Percentiles rank a stretch among this genome's conserved stretches.
Conservation (phyloP, 2,888 invertebrate genomes). For the Eremobia ochroleuca region DNA sequence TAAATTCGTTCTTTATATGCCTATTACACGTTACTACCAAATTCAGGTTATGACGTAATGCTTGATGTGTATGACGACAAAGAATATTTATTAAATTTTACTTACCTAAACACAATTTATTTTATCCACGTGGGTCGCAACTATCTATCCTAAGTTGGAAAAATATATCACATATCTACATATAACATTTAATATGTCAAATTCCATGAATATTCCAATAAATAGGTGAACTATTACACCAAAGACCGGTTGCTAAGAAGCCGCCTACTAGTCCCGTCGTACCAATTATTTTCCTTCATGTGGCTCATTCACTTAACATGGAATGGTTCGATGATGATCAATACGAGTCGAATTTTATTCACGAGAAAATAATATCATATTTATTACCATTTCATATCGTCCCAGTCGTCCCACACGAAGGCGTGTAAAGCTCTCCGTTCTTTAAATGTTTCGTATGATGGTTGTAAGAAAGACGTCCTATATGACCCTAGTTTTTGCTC, state of each 20-base stretch:
- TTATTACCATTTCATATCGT: slow-evolving; percentile 18
- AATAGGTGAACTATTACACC: slow-evolving; percentile 6
- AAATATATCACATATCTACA: not conserved
- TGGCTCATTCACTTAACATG: slow-evolving; percentile 18
- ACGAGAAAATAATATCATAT: slow-evolving; percentile 29
- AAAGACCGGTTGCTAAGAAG: slow-evolving; percentile 28
- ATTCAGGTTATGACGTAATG: slow-evolving; percentile 16
- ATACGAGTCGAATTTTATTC: slow-evolving; percentile 31
- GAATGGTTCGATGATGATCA: slow-evolving; percentile 27
- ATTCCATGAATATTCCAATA: slow-evolving; percentile 2
- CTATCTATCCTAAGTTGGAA: not conserved
- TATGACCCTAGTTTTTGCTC: slow-evolving; percentile 1
- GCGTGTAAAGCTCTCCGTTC: slow-evolving; percentile 19
- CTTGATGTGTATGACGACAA: slow-evolving; percentile 26
- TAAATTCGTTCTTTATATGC: slow-evolving; percentile 46
- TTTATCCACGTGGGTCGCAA: not conserved
- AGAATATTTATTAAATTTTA: slow-evolving; percentile 4
- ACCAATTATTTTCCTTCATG: slow-evolving; percentile 18
- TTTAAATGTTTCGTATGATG: slow-evolving; percentile 22
- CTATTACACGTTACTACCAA: slow-evolving; percentile 19
- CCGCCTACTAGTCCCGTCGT: slow-evolving; percentile 16
- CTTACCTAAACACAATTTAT: not conserved
- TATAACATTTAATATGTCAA: not conserved
- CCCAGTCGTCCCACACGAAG: slow-evolving; percentile 21
- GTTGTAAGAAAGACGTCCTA: slow-evolving; percentile 8